phyloP scores from a whole-genome alignment of 2,113 vertebrate genomes.

The Urocynchramus pylzowi region DNA sequence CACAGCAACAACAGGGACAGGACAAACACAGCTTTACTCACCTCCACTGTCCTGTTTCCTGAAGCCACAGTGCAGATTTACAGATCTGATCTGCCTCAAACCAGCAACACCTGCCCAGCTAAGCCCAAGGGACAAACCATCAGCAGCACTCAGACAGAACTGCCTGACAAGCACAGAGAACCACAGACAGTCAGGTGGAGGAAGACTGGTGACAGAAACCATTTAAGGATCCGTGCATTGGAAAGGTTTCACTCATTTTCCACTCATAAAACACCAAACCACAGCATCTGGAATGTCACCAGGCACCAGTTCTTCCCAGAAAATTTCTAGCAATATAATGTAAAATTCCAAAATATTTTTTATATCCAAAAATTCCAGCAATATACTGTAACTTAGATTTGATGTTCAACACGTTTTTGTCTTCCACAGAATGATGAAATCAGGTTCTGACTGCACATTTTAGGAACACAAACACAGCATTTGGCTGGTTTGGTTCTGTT shows the following conservation, averaged over 20 bases:
- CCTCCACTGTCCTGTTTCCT: not conserved
- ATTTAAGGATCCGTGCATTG: not conserved
- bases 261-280: not conserved
- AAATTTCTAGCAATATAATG: not conserved
- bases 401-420: rapidly evolving
- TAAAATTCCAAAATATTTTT: no score
- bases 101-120: not conserved
- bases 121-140: not conserved
- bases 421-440: not conserved
- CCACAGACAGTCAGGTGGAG: not conserved
- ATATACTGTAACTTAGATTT: not conserved
- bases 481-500: not conserved
- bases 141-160: not conserved
- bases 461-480: not conserved
- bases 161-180: not conserved
- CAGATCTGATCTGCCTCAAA: not conserved
- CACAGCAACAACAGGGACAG: not conserved
- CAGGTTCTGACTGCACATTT: not conserved
- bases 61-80: not conserved
- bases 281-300: not conserved
- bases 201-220: not conserved
- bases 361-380: not conserved
- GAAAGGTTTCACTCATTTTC: slow-evolving; percentile 23
- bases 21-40: not conserved
- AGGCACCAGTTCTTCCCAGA: not conserved